Base-by-base conservation (phyloP, 2,888 invertebrate species). In the Camptogramma bilineatum region DNA sequence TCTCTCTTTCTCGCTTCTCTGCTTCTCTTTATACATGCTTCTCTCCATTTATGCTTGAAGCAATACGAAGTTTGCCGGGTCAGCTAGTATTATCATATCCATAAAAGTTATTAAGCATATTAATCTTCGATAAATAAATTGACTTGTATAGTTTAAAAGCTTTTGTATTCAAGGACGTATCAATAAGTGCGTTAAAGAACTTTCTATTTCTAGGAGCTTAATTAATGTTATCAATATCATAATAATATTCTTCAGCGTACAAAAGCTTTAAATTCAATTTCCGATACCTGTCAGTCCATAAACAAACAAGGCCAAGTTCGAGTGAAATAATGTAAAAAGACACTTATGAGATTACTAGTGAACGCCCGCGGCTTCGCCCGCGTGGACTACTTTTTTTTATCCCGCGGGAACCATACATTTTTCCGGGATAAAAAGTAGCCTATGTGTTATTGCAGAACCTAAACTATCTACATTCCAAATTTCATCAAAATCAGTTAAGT, bases 261-360 rank as follows among this genome's bases (percentile, higher is more conserved):
- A 63, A 62, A 53, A 57, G 62, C 57, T 63, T 57, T 18, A 28
- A 57, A 63, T 53, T 57, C 52, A 63, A 63, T 63, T 63, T 63
- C 57, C 62, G 47, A 60, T 39, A n/a, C 58, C 44, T 21, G n/a
- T 44, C 47, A 47, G 19, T 47, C 47, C 52, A 60, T 34, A 52
- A 3, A 34, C 42, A 57, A 52, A 42, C n/a, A 54, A 47, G 24
- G 16, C 44, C 17, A 60, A 52, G 52, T 57, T 39, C 21, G n/a
- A 47, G 56, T 34, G 16, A 34, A 34, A 34, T 9, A 34, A 34
- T 34, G 13, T 10, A 34, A 34, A 9, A 7, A 34, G 34, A 34
- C 4, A 24, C 24, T 24, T n/a, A n/a, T n/a, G n/a, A n/a, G n/a
- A n/a, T n/a, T n/a, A n/a, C n/a, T n/a, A n/a, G n/a, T n/a, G n/a